Evolutionary conservation across 2,113 vertebrate species (phyloP), one percentile per base, ranked within the genome.

Genomic region (Phyllostomus discolor): DNA sequence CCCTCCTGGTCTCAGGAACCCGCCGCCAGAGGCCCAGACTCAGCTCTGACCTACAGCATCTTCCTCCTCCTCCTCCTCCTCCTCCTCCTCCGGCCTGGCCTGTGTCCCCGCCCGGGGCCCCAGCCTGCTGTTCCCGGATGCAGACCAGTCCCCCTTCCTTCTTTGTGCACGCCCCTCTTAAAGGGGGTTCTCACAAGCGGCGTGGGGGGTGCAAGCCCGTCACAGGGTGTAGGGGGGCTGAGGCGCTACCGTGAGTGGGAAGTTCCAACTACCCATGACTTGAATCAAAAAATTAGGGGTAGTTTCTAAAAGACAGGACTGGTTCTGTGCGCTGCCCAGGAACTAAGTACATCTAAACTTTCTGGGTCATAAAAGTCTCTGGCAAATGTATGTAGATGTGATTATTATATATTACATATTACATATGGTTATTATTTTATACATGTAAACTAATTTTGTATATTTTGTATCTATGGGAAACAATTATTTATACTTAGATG

Each of bases 1-100:
- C 41, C 70, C 62, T 73, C 8, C 50, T 2, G 3, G 17, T 69
- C 81, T 84, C 26, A 43, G 9, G 41, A 91, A 57, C 22, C 89
- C 35, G 41, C 35, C 0, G 0, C 19, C 67, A 46, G 54, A 62
- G 73, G 26, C 59, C 52, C 0, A 0, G 75, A 28, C 1, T 1
- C 69, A 52, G 66, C 75, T 64, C 10, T 4, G 26, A 35, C 48
- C 1, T 1, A 31, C 0, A 10, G 33, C 0, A 10, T 2, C 48
- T 15, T 11, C 87, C 28, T 72, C 83, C 75, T 88, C 14, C 59
- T 26, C 2, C 16, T 12, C 48, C 3, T 11, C 87, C 3, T 11
- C 87, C 28, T 72, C 83, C 75, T 88, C 14, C 59, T 26, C 2
- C 16, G 22, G 54, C 78, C 10, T 11, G 15, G 17, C 8, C 26